Evolutionary conservation across 2,797 vertebrate genomes (phyloP).

Genomic region (Etheostoma perlongum): DNA sequence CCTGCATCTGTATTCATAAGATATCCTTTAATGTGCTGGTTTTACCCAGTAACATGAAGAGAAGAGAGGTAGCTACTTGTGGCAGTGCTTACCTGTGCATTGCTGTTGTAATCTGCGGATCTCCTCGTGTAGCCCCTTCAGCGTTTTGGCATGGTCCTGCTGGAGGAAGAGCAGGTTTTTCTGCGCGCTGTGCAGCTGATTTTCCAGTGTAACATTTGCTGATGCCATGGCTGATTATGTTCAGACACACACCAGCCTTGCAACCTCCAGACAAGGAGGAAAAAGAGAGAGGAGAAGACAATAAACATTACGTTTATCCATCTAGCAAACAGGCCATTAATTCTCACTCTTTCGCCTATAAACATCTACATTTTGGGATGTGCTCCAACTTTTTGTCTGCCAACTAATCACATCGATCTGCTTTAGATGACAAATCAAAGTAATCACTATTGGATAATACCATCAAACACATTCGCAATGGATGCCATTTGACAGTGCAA

Average conservation of each 20-base stretch:
- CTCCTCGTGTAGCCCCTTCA: constrained; percentile 94
- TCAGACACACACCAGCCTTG: constrained; percentile 34
- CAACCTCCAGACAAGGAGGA: constrained; percentile 42
- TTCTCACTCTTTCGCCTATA: constrained; percentile 32
- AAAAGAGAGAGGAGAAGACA: constrained; percentile 10
- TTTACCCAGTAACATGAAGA: neutral
- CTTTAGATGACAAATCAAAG: constrained; percentile 28
- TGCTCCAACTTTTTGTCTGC: constrained; percentile 31
- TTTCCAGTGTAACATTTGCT: constrained; percentile 91
- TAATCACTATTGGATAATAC: constrained; percentile 4
- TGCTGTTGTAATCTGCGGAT: constrained; percentile 96
- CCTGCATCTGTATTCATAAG: too few relatives aligned
- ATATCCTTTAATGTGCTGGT: neutral
- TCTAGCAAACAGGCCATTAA: constrained; percentile 5
- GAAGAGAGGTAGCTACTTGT: neutral
- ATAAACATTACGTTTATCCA: constrained; percentile 20
- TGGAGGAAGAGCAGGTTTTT: constrained; percentile 98
- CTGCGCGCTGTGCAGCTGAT: constrained; percentile 96
- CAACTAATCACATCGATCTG: constrained; percentile 26
- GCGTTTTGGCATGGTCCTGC: constrained; percentile 93
- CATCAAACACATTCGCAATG: constrained; percentile 21
- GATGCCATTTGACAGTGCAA: neutral
- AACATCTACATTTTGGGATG: constrained; percentile 40
- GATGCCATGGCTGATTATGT: constrained; percentile 88
- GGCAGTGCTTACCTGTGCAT: constrained; percentile 89